Evolutionary conservation across 2,797 vertebrate species (phyloP).

Genomic region (Spinus olivaceus): DNA sequence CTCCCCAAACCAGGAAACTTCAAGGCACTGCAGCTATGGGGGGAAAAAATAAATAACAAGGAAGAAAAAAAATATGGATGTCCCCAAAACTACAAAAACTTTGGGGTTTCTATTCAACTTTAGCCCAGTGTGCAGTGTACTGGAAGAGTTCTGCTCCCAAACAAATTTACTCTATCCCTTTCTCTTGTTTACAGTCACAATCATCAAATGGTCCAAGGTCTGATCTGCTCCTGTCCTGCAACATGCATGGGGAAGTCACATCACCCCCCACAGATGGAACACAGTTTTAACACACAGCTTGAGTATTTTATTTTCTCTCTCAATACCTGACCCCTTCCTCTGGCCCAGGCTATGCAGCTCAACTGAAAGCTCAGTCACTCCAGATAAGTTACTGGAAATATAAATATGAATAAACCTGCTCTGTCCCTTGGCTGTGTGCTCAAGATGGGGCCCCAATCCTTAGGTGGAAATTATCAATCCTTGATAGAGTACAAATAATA

Average conservation of each 20-base stretch:
- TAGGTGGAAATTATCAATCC: not conserved
- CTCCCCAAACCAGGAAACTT: not conserved
- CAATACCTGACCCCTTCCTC: not conserved
- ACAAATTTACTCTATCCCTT: not conserved
- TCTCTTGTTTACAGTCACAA: not conserved
- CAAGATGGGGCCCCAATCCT: not conserved
- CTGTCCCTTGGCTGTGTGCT: not conserved
- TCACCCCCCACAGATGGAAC: fast-evolving
- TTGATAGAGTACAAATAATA: not conserved
- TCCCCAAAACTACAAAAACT: not conserved
- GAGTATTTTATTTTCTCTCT: not conserved
- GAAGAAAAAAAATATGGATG: fast-evolving
- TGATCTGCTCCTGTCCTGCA: not conserved
- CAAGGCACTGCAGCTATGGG: not conserved
- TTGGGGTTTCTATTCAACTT: not conserved
- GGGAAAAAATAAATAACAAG: fast-evolving
- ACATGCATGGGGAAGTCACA: fast-evolving
- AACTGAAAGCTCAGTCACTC: not conserved
- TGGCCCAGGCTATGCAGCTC: not conserved
- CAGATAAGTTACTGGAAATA: not conserved
- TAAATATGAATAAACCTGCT: not conserved
- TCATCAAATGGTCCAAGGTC: not conserved
- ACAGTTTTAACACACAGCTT: not conserved
- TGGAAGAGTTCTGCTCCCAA: not conserved
- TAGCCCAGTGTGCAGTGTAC: fast-evolving